A percentile compares a stretch with the other conserved stretches of the same genome.
These are phyloP conservation scores for Bradypus variegatus DNA, from an alignment of 2,797 vertebrate species.

Conservation along the genomic window DNA sequence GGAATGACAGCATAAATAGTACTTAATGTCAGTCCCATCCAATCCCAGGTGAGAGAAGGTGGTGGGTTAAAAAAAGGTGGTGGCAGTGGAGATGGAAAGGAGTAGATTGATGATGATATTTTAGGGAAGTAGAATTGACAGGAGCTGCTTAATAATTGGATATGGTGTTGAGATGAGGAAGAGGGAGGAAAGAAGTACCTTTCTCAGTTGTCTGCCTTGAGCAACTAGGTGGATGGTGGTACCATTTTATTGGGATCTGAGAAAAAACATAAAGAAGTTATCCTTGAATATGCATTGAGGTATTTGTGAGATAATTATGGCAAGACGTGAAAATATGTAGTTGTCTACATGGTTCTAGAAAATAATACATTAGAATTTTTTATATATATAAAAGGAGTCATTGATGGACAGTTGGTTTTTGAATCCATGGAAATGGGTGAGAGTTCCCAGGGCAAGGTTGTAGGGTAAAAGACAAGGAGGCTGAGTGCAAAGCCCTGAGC, in stretches of 20 bases:
- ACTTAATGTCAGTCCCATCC: too few relatives aligned
- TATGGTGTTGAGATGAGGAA: neutral
- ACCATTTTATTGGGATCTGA: neutral
- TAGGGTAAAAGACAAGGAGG: neutral
- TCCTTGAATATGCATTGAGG: neutral
- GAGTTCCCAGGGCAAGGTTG: neutral
- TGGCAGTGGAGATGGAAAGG: neutral
- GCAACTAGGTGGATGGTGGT: neutral
- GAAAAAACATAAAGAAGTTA: neutral
- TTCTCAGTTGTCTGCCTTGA: neutral
- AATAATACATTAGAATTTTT: neutral
- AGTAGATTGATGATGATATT: neutral
- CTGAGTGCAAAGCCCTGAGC: neutral
- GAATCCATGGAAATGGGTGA: neutral
- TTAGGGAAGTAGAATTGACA: neutral
- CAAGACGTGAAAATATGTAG: neutral
- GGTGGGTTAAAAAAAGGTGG: neutral
- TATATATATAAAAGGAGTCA: neutral
- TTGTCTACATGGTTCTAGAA: neutral
- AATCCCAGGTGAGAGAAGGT: neutral
- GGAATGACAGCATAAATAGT: neutral
- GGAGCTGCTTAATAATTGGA: neutral
- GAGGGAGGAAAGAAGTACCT: neutral
- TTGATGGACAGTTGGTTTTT: neutral
- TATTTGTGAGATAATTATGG: neutral